Evolutionary conservation across 2,113 vertebrate species (phyloP), one percentile per base, ranked within the genome.

Genomic region (Megaceryle maxima): DNA sequence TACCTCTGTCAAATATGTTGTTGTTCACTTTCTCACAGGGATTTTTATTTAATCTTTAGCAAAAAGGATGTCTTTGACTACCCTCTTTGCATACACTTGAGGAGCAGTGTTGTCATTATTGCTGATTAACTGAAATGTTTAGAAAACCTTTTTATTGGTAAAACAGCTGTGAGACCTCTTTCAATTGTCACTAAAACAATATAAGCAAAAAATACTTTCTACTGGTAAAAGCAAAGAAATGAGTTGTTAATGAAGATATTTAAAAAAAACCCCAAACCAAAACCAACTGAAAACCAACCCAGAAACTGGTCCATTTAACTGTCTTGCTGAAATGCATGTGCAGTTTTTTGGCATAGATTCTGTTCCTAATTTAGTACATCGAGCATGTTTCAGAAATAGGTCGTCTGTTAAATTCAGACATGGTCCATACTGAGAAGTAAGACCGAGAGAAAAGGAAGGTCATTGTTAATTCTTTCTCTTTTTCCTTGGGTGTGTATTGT

Each of bases 301-400:
- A 91, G 78, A 93, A 95, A 53, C 4, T 19, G 55, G 77, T 93
- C 73, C 69, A 21, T 68, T 88, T 94, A 48, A 72, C 51, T 94
- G 91, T 35, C 77, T 72, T 72, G 62, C 94, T 91, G 90, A 90
- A 88, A 60, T 64, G 62, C 13, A 2, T 50, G 88, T 78, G 88
- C 90, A 82, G 57, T 51, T 82, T 95, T 95, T 84, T 96, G 96
- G 96, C 96, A 92, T 48, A 94, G 92, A 93, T 95, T 96, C 83
- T 84, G 90, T 93, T 97, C 69, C 95, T 69, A 88, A 96, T 95
- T 96, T 94, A 97, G 96, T 73, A 68, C 90, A 33, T 68, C 16
- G 83, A 93, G 66, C 83, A 28, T 87, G 77, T 81, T 92, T 84
- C 86, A 84, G 95, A 97, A 97, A 91, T 95, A 96, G 95, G 96